phyloP scores from a whole-genome alignment of 1,140 invertebrate genomes.

The Ditylenchus dipsaci region DNA sequence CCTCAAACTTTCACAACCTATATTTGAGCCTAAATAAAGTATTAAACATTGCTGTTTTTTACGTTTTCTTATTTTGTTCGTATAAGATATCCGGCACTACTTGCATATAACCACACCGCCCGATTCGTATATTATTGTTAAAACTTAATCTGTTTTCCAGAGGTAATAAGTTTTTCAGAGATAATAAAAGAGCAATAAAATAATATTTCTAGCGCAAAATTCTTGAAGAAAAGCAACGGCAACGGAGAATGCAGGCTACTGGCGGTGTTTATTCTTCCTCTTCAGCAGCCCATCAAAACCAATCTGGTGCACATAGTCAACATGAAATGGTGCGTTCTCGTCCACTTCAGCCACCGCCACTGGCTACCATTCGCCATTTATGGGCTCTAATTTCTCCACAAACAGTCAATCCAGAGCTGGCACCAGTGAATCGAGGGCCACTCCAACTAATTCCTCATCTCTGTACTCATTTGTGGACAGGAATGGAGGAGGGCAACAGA shows the following conservation, averaged over 20 bases:
- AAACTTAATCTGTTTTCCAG: neutral
- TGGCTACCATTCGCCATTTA: neutral
- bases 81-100: no score
- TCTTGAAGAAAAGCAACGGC: slow-evolving; percentile 39
- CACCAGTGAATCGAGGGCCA: neutral
- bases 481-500: no score
- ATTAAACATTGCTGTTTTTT: no score
- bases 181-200: neutral
- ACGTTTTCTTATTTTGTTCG: no score
- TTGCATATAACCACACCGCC: neutral
- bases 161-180: neutral
- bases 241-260: slow-evolving; percentile 27
- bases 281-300: neutral
- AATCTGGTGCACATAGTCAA: slow-evolving; percentile 1
- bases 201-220: slow-evolving; percentile 34
- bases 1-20: no score
- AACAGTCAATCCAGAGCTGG: neutral
- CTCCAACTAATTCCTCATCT: slow-evolving; percentile 1
- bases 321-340: neutral
- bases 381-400: neutral
- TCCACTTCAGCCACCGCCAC: neutral
- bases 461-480: no score
- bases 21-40: no score
- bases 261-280: slow-evolving; percentile 24
- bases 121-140: neutral